phyloP scores from a whole-genome alignment of 2,113 vertebrate species.

The Arizona elegans region DNA sequence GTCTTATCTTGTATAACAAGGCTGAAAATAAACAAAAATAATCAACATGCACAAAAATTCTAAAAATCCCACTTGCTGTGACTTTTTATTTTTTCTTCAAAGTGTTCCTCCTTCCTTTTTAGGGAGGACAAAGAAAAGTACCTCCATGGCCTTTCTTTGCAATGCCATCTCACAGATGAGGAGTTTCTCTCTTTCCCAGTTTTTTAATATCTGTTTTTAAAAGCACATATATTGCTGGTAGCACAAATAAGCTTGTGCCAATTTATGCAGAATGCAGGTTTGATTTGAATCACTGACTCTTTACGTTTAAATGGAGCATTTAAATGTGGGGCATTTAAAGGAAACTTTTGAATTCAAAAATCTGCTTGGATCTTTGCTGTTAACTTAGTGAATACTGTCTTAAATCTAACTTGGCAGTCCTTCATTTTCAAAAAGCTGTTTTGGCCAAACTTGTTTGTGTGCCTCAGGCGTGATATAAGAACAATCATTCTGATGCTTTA shows the following conservation, averaged over 20 bases:
- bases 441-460: not conserved
- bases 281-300: not conserved
- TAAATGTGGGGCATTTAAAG: not conserved
- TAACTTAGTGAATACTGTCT: slow-evolving; percentile 10
- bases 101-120: too few relatives aligned
- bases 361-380: slow-evolving; percentile 40
- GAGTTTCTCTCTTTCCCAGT: slow-evolving; percentile 45
- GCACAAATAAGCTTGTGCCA: slow-evolving; percentile 9
- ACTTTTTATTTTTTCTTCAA: too few relatives aligned
- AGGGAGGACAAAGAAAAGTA: slow-evolving; percentile 19
- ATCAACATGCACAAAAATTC: not conserved
- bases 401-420: not conserved
- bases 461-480: not conserved
- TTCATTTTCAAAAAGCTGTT: not conserved
- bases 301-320: slow-evolving; percentile 2
- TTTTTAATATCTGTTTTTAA: slow-evolving; percentile 51
- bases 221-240: slow-evolving; percentile 39
- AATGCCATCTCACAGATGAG: slow-evolving; percentile 31
- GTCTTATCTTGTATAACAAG: slow-evolving; percentile 13
- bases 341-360: slow-evolving; percentile 28
- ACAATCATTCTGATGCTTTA: not conserved
- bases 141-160: slow-evolving; percentile 43
- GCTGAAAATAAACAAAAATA: not conserved
- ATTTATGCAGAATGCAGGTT: slow-evolving; percentile 30
- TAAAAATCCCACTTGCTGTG: not conserved